Evolutionary conservation across 2,888 invertebrate species (phyloP), one percentile per base, ranked within the genome.

Genomic region (Eristalis intricaria): DNA sequence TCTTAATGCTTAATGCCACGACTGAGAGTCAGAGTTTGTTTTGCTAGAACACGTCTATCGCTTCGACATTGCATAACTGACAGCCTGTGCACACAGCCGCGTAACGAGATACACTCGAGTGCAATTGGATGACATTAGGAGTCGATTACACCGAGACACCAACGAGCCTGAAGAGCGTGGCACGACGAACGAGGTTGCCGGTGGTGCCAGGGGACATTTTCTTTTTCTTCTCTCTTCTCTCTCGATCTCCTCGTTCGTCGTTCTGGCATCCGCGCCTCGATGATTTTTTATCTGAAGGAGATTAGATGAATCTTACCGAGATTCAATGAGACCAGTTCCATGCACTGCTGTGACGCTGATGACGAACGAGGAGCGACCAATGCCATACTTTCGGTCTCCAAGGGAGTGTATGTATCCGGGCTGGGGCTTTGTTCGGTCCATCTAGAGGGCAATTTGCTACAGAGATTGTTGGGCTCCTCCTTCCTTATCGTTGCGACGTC

Each of bases 121-220:
- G 63, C 81, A 82, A 85, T 85, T 81, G 77, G 85, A 85, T 82
- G 85, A 85, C 85, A 77, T 82, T 85, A 85, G 77, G 73, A 68
- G 69, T 85, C 85, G 81, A 85, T 82, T 81, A 85, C 85, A 81
- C 76, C 56, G 66, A 26, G 26, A 26, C 26, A 7, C 29, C 29
- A 29, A 69, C 15, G 70, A 84, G 71, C 4, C 29, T 71, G 70
- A 56, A 69, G 26, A 26, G 3, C 26, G 26, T 26, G 26, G 26
- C 26, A 26, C 22, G 29, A 1, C 7, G 32, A 32, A 10, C 23
- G 64, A 69, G 63, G 69, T 64, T 69, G 81, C 38, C 26, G 26
- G n/a, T 13, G 38, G n/a, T 23, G 8, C 40, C 10, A n/a, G 13
- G 50, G 11, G 5, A 19, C 29, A n/a, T 50, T 50, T 35, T 56